Conservation (phyloP, 35 echinoderm and acorn worm genomes). For the Hemicentrotus pulcherrimus region DNA sequence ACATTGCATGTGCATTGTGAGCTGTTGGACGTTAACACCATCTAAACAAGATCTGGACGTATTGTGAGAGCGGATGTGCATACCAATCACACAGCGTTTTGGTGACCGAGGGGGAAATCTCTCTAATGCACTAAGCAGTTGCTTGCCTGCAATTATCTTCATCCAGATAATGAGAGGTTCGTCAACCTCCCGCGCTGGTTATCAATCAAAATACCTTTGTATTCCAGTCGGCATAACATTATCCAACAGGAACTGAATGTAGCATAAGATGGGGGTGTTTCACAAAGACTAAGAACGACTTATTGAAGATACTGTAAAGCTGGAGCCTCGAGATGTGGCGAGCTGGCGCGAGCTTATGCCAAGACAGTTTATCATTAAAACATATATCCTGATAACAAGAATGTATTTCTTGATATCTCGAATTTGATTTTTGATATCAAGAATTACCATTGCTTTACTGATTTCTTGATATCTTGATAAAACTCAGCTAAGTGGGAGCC, state of each 20-base stretch:
- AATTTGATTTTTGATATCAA: too few species aligned
- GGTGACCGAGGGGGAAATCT: neutral
- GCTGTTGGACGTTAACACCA: neutral
- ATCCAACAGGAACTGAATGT: neutral
- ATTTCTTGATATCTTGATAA: too few species aligned
- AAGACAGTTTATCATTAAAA: too few species aligned
- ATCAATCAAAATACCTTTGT: slow-evolving; percentile 13
- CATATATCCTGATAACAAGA: too few species aligned
- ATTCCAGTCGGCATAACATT: neutral
- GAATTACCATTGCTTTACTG: too few species aligned
- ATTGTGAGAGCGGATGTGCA: neutral
- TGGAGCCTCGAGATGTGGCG: too few species aligned
- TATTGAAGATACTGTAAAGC: too few species aligned
- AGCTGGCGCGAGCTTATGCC: too few species aligned
- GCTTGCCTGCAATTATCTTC: neutral
- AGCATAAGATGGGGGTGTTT: too few species aligned
- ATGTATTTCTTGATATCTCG: too few species aligned
- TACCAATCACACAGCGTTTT: neutral
- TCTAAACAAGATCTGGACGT: neutral
- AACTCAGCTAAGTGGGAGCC: too few species aligned
- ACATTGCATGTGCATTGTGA: neutral
- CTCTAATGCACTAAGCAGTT: neutral
- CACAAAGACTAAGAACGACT: too few species aligned
- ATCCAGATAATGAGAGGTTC: neutral
- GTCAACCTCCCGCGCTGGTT: neutral